Evolutionary conservation across 1,140 invertebrate genomes (phyloP).

Genomic region (Lepeophtheirus salmonis): DNA sequence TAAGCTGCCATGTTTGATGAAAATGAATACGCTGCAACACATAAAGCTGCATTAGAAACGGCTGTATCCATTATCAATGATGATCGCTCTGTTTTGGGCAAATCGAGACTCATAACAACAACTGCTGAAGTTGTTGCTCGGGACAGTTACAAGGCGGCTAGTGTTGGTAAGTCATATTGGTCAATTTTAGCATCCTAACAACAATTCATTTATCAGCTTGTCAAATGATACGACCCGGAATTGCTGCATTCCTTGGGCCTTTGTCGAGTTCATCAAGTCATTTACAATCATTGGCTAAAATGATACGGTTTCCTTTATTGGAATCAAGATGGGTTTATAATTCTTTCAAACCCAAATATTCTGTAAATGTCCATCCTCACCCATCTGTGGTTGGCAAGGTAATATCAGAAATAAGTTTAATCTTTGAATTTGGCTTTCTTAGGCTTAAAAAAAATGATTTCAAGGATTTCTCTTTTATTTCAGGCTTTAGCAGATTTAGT

Average conservation of each 20-base stretch:
- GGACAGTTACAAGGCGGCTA: conserved; percentile 9
- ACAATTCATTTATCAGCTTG: conserved; percentile 3
- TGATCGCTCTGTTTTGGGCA: conserved; percentile 5
- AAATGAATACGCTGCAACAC: background rate
- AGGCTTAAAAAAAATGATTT: background rate
- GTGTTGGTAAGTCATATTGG: background rate
- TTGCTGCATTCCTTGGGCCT: conserved; percentile 10
- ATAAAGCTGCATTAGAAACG: background rate
- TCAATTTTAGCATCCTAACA: background rate
- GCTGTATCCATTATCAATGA: conserved; percentile 3
- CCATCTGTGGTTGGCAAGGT: conserved; percentile 8
- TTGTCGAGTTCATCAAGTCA: conserved; percentile 1
- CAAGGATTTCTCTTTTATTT: background rate
- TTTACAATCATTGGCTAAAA: background rate
- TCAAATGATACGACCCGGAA: conserved; percentile 5
- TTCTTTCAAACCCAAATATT: background rate
- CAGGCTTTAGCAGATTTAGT: conserved; percentile 10
- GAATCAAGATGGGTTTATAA: conserved; percentile 6
- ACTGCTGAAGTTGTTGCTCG: background rate
- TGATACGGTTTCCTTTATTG: background rate
- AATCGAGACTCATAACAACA: background rate
- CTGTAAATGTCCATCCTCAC: conserved; percentile 12
- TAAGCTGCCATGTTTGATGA: conserved; percentile 14
- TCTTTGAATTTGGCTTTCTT: background rate
- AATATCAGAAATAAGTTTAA: background rate